phyloP scores from a whole-genome alignment of 2,797 vertebrate species.

The Synaphobranchus kaupii region DNA sequence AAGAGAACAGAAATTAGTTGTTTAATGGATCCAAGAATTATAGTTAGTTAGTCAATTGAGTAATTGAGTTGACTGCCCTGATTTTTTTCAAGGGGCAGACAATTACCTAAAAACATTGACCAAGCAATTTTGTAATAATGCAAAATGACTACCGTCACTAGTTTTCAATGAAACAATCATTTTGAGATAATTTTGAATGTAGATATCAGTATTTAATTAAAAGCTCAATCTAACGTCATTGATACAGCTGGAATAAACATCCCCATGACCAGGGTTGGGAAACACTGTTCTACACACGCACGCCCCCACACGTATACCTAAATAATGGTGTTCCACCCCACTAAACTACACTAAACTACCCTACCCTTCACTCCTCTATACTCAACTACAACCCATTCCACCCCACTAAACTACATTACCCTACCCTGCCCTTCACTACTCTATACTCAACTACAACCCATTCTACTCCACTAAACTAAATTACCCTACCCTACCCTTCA shows the following conservation, averaged over 20 bases:
- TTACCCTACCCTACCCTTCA: background rate
- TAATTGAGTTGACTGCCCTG: background rate
- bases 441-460: background rate
- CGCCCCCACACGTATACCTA: background rate
- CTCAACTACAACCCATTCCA: background rate
- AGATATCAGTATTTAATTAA: background rate
- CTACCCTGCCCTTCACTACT: background rate
- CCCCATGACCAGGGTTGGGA: background rate
- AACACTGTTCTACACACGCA: constrained; percentile 30
- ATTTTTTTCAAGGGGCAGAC: background rate
- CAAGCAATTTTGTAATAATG: background rate
- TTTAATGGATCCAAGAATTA: background rate
- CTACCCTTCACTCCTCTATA: background rate
- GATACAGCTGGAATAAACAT: background rate
- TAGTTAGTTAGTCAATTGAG: background rate
- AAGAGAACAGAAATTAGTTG: background rate
- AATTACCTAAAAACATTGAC: background rate
- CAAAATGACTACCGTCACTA: background rate
- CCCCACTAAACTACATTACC: background rate
- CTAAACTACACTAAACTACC: background rate
- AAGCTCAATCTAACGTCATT: background rate
- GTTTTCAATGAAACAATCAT: background rate
- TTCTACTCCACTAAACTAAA: background rate
- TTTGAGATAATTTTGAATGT: background rate
- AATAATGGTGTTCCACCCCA: background rate